Evolutionary conservation across 2,888 invertebrate genomes (phyloP).

Genomic region (Ligdia adustata): DNA sequence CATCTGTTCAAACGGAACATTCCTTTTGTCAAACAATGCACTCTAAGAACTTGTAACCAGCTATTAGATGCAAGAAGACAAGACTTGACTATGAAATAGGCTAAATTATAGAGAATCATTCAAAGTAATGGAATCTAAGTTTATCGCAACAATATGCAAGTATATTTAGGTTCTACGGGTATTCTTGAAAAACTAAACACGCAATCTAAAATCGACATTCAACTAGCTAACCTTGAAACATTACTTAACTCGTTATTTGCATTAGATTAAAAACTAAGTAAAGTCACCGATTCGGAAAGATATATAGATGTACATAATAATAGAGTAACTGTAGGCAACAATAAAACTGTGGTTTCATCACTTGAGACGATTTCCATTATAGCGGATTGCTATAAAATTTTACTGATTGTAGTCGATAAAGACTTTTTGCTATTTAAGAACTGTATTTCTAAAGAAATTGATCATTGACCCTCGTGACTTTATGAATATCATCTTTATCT

Average conservation of each 20-base stretch:
- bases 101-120: too few relatives aligned
- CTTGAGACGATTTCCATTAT: slow-evolving; percentile 14
- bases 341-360: slow-evolving; percentile 28
- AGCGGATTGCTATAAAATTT: slow-evolving; percentile 19
- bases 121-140: neutral
- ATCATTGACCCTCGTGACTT: slow-evolving; percentile 3
- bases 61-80: neutral
- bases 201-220: slow-evolving; percentile 13
- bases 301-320: slow-evolving; percentile 22
- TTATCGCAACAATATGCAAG: neutral
- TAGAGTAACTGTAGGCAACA: slow-evolving; percentile 25
- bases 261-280: slow-evolving; percentile 19
- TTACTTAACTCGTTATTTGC: slow-evolving; percentile 16
- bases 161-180: too few relatives aligned
- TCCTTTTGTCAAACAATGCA: slow-evolving; percentile 17
- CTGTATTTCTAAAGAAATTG: slow-evolving; percentile 2
- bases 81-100: neutral
- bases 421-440: slow-evolving; percentile 2
- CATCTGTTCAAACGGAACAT: slow-evolving; percentile 19
- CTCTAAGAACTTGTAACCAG: slow-evolving; percentile 1
- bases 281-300: slow-evolving; percentile 19
- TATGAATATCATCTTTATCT: too few relatives aligned
- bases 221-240: slow-evolving; percentile 19
- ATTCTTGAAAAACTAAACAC: neutral
- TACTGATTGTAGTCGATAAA: slow-evolving; percentile 15